Percentiles rank a stretch among this genome's conserved stretches.
These are phyloP conservation scores for Thamnophis sirtalis DNA, from an alignment of 2,113 vertebrate species.

Conservation along the genomic window DNA sequence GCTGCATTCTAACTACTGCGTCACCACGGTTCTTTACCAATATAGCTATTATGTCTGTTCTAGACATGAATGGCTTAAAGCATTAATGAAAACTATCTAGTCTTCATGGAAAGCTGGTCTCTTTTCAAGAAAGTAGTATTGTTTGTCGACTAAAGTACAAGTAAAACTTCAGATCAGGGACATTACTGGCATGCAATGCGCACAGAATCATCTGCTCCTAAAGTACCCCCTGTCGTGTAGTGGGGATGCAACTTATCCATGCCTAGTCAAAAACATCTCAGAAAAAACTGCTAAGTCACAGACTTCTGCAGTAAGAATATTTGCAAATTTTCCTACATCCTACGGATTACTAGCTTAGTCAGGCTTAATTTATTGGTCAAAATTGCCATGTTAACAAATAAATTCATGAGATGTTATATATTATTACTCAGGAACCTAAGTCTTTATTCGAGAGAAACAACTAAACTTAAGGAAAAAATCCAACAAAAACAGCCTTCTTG, in stretches of 20 bases:
- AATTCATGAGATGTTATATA: constrained; percentile 1
- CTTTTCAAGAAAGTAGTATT: not conserved
- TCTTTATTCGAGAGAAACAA: not conserved
- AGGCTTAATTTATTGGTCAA: not conserved
- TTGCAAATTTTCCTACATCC: not conserved
- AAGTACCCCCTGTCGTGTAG: not conserved
- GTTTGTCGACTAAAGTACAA: not conserved
- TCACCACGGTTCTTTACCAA: not conserved
- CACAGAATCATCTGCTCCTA: not conserved
- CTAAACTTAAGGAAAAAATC: not conserved
- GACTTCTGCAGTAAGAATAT: not conserved
- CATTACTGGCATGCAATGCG: not conserved
- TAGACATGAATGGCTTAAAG: not conserved
- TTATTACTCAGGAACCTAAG: not conserved
- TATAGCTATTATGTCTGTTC: not conserved
- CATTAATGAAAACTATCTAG: not conserved
- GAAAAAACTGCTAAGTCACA: not conserved
- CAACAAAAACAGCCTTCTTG: not conserved
- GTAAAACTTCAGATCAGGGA: not conserved
- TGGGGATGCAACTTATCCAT: not conserved
- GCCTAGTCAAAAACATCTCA: not conserved
- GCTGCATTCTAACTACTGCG: not conserved
- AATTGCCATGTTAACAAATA: not conserved
- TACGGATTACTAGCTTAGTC: not conserved
- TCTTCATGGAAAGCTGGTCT: not conserved